Evolutionary conservation across 37 sponge, comb jelly and placozoan species (phyloP), one percentile per base, ranked within the genome.

Genomic region (Theonella swinhoei): DNA sequence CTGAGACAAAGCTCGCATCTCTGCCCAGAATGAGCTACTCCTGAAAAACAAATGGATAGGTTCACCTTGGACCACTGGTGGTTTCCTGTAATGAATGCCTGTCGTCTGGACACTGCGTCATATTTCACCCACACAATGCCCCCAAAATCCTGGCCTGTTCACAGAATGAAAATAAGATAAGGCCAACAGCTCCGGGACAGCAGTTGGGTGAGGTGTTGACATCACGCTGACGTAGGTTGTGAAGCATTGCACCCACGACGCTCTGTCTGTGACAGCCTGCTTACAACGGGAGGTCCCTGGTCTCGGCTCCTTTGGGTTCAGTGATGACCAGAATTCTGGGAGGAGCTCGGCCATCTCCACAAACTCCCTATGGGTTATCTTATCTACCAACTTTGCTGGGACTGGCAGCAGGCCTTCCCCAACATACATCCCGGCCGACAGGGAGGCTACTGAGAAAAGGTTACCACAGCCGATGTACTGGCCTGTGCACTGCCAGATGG

Each of bases 231-330:
- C 34, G 41, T 71, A 71, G 3, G 32, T 36, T 0, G 41, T 35
- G 5, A 71, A 71, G 39, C 72, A 37, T 35, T 71, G 72, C 37
- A 71, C 72, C 72, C 72, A 71, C 23, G 41, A 36, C n/a, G 36
- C 39, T 4, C 30, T 36, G 39, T 71, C 41, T 25, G 72, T 71
- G 35, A 71, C 72, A 14, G 36, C n/a, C 35, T 19, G n/a, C 72
- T 71, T 80, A 70, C 47, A 14, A 17, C 54, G 54, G 54, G 7
- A 14, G 14, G 54, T 47, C 11, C 54, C 54, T 47, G 54, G 7
- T 47, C 54, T 14, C 54, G 14, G 54, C 54, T 47, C 54, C 54
- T 47, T 47, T 47, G 11, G 14, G 54, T 17, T 14, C 54, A n/a
- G 54, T 17, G 54, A 14, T 7, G 54, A 14, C 14, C 7, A 47